Evolutionary conservation across 2,888 invertebrate genomes (phyloP).

Genomic region (Aleiodes alternator): DNA sequence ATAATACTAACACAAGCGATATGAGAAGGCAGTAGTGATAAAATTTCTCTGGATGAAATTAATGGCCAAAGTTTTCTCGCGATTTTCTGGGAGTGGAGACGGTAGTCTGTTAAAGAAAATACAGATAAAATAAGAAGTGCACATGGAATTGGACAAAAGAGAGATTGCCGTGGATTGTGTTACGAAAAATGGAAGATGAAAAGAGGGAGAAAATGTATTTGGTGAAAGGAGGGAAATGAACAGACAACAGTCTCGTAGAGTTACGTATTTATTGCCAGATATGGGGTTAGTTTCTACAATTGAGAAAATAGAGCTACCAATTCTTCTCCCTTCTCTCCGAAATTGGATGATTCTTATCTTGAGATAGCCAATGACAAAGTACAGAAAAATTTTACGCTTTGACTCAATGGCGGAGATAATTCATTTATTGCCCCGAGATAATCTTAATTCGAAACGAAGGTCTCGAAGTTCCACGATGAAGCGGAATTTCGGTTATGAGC

Average conservation of each 20-base stretch:
- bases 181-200: constrained; percentile 27
- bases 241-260: constrained; percentile 37
- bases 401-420: constrained; percentile 35
- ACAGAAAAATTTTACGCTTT: background rate
- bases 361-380: constrained; percentile 19
- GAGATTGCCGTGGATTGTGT: constrained; percentile 27
- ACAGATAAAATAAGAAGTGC: constrained; percentile 14
- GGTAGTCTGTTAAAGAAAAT: constrained; percentile 12
- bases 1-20: constrained; percentile 39
- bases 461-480: too few relatives aligned
- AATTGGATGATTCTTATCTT: constrained; percentile 64
- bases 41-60: constrained; percentile 61
- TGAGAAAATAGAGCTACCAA: constrained; percentile 50
- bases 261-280: constrained; percentile 66
- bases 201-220: constrained; percentile 15
- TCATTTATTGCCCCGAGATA: constrained; percentile 33
- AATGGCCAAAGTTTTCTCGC: constrained; percentile 60
- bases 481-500: too few relatives aligned
- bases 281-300: constrained; percentile 4
- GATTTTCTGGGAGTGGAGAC: constrained; percentile 39
- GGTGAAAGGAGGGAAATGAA: constrained; percentile 47
- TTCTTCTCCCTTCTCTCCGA: constrained; percentile 53
- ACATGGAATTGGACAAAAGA: constrained; percentile 26
- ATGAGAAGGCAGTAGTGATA: constrained; percentile 54
- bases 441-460: background rate